Evolutionary conservation across 2,888 invertebrate species (phyloP).

Genomic region (Lobophora halterata): DNA sequence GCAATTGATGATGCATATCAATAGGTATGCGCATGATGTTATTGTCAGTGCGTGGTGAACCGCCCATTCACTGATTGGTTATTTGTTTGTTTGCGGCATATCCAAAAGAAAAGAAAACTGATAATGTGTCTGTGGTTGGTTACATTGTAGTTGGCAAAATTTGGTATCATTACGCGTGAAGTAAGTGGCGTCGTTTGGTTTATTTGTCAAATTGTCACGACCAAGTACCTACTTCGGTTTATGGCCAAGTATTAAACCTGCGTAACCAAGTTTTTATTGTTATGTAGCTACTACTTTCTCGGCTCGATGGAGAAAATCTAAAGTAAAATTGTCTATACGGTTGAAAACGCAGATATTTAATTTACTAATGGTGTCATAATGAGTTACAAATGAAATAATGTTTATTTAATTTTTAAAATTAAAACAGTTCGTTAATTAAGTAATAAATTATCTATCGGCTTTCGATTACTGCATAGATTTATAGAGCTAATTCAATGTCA

Average conservation of each 20-base stretch:
- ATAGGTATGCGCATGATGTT: conserved; percentile 12
- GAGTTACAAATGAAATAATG: too few species aligned
- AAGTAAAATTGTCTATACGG: conserved; percentile 19
- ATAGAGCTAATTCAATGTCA: too few species aligned
- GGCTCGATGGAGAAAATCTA: conserved; percentile 19
- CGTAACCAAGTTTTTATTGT: conserved; percentile 28
- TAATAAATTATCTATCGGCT: conserved; percentile 2
- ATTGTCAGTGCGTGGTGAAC: conserved; percentile 13
- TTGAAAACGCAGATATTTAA: conserved; percentile 8
- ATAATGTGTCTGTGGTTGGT: conserved; percentile 13
- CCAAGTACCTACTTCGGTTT: conserved; percentile 24
- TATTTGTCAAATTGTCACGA: conserved; percentile 30
- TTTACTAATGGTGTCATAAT: too few species aligned
- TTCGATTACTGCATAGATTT: too few species aligned
- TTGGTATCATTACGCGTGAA: conserved; percentile 24
- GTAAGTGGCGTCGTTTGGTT: conserved; percentile 25
- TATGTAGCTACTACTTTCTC: conserved; percentile 24
- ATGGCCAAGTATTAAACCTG: conserved; percentile 24
- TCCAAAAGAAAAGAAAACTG: conserved; percentile 12
- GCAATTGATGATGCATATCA: conserved; percentile 12
- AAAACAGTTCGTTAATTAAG: too few species aligned
- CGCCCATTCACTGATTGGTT: conserved; percentile 9
- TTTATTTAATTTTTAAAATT: too few species aligned
- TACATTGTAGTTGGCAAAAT: conserved; percentile 2
- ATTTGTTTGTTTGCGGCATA: not conserved